A percentile compares a stretch with the other conserved stretches of the same genome.
Conservation (phyloP, 2,113 vertebrate species). For the Callorhinus ursinus region DNA sequence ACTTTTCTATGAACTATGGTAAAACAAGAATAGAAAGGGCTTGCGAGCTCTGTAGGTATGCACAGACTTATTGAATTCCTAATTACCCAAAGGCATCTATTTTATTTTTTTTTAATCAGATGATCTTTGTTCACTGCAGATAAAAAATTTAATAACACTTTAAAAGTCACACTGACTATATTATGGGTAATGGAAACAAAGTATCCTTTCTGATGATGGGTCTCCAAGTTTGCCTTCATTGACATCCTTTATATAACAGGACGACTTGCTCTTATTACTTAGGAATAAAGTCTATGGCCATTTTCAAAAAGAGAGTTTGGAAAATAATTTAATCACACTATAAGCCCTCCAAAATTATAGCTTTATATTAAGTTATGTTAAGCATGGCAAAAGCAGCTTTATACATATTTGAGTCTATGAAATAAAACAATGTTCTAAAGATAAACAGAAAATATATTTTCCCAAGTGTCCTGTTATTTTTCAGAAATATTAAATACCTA, state of each 20-base stretch:
- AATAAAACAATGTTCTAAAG: background rate
- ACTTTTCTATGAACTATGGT: conserved; percentile 59
- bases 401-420: background rate
- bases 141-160: conserved; percentile 43
- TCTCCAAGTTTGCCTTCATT: background rate
- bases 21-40: conserved; percentile 59
- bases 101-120: conserved; percentile 31
- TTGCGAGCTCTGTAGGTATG: background rate
- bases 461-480: background rate
- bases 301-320: background rate
- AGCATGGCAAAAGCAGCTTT: background rate
- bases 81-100: conserved; percentile 53
- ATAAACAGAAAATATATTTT: background rate
- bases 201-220: background rate
- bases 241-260: background rate
- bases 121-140: conserved; percentile 9
- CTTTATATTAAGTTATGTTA: background rate
- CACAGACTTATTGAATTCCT: conserved; percentile 49
- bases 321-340: background rate
- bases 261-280: background rate
- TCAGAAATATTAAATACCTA: background rate
- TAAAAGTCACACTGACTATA: conserved; percentile 43
- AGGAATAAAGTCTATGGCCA: background rate
- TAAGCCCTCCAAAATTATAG: background rate
- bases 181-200: background rate